phyloP scores from a whole-genome alignment of 2,797 vertebrate genomes.

The Onychomys torridus region DNA sequence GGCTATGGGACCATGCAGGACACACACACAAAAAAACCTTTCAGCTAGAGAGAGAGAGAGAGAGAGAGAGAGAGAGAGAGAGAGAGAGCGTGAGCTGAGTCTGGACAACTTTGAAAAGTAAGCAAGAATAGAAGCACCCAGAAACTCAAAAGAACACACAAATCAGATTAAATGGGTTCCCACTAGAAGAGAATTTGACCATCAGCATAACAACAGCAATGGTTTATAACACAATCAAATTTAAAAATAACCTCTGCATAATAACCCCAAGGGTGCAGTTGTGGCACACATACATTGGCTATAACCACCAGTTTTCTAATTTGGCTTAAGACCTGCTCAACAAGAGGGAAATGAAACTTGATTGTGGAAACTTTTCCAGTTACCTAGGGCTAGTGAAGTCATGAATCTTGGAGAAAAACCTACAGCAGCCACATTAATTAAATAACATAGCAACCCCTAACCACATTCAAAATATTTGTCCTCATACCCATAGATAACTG shows the following conservation, averaged over 20 bases:
- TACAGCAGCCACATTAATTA: neutral
- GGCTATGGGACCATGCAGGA: too few relatives aligned
- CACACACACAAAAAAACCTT: too few relatives aligned
- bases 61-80: too few relatives aligned
- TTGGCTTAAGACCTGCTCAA: neutral
- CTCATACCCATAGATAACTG: neutral
- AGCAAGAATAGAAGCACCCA: slow-evolving; percentile 4
- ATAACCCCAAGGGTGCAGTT: neutral
- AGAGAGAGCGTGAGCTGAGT: too few relatives aligned
- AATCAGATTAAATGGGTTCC: neutral
- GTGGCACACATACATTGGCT: neutral
- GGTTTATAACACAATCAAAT: slow-evolving; percentile 6
- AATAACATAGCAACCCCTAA: neutral
- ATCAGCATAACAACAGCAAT: slow-evolving; percentile 38
- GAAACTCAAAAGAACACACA: slow-evolving; percentile 25
- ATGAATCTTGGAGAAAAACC: neutral
- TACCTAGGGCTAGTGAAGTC: neutral
- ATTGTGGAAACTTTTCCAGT: neutral
- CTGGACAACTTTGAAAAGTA: neutral
- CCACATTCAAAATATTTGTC: neutral
- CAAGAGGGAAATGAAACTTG: neutral
- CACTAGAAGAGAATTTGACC: neutral
- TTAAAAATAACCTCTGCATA: slow-evolving; percentile 10
- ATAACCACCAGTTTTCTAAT: neutral
- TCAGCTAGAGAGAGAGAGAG: too few relatives aligned